A percentile compares a stretch with the other conserved stretches of the same genome.
phyloP scores from a whole-genome alignment of 2,888 invertebrate species.

The Rhagonycha lutea region DNA sequence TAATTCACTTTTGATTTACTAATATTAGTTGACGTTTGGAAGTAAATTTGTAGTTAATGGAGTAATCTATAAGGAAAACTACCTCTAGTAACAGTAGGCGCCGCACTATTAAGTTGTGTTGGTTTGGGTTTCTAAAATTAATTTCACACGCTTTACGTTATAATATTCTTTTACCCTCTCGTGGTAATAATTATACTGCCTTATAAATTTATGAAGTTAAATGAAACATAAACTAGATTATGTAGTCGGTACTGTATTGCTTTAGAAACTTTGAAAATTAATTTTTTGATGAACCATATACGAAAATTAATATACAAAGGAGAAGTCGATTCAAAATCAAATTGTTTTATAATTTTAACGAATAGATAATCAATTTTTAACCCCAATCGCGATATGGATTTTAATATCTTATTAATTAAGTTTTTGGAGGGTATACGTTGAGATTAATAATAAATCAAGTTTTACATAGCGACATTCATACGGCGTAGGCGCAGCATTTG shows the following conservation, averaged over 20 bases:
- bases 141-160: constrained; percentile 17
- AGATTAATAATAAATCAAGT: neutral
- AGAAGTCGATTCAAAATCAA: neutral
- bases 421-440: neutral
- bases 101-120: constrained; percentile 14
- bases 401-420: neutral
- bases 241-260: neutral
- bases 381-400: neutral
- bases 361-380: neutral
- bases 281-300: too few relatives aligned
- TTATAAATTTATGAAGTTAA: neutral
- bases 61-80: constrained; percentile 17
- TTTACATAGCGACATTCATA: neutral
- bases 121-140: constrained; percentile 17
- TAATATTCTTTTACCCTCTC: neutral
- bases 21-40: neutral
- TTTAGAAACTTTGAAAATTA: neutral
- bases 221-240: neutral
- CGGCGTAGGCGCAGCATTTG: neutral
- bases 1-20: neutral
- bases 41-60: constrained; percentile 10
- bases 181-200: neutral
- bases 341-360: neutral
- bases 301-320: neutral
- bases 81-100: constrained; percentile 18